Base-by-base conservation (phyloP, 2,888 invertebrate genomes). In the Leuctra nigra region DNA sequence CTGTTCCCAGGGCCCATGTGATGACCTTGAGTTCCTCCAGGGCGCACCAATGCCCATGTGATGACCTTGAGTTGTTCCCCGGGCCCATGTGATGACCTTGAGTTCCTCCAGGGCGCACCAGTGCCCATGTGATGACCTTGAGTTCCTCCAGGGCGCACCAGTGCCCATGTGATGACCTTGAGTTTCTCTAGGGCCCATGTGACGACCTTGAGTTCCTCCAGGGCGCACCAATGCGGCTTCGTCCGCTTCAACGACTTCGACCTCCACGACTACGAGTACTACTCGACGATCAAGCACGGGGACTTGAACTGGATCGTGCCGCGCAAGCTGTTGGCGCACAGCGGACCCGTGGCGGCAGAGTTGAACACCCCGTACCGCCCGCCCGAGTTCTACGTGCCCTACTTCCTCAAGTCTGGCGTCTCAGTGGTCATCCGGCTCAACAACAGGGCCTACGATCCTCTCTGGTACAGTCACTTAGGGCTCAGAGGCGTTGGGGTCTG, bases 221-320 rank as follows among this genome's bases (percentile, higher is more conserved):
- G 79, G 46, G 91, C 91, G 4, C 68, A 78, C 13, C 75, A 79
- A 22, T 77, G 84, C 64, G 84, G 86, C 38, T 90, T 93, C 70
- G 84, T 92, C 67, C 79, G 89, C 70, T 90, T 93, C 67, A 77
- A 83, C 58, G 87, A 86, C 69, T 94, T 94, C 69, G 84, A 92
- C 72, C 78, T 83, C 16, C 79, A 82, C 33, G 92, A 92, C 69
- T 94, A 92, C 70, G 88, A 91, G 66, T 79, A 80, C 68, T 84
- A 87, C 66, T 85, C 87, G 73, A 83, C 84, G 73, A 81, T 91
- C 62, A 83, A 87, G 71, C 86, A 90, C 67, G 93, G 93, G 4
- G 92, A 93, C 71, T 76, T 94, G 61, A 93, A 91, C 72, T 94
- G 93, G 94, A 75, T 81, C 54, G 72, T 81, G 64, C 78, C 80